Conservation (phyloP, 2,113 vertebrate species). For the Sardina pilchardus region DNA sequence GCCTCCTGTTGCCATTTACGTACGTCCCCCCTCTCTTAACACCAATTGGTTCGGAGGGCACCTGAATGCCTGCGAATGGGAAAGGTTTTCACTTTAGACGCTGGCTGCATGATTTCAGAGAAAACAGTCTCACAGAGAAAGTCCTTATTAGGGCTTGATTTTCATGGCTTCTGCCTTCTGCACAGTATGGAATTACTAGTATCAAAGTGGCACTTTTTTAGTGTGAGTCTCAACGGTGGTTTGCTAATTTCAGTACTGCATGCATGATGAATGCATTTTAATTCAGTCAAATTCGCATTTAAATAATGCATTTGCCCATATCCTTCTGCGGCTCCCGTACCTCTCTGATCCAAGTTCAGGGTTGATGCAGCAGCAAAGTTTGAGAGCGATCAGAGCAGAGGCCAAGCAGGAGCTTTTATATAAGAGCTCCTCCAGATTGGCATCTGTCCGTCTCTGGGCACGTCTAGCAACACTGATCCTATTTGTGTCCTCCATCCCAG, state of each 20-base stretch:
- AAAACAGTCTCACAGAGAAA: not conserved
- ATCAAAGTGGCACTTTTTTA: not conserved
- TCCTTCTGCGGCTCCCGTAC: not conserved
- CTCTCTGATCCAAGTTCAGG: not conserved
- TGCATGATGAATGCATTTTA: not conserved
- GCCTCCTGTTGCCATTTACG: conserved; percentile 28
- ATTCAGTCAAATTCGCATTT: not conserved
- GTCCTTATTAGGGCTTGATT: not conserved
- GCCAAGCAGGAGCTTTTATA: not conserved
- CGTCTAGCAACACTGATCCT: not conserved
- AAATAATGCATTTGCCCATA: not conserved
- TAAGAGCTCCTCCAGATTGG: not conserved
- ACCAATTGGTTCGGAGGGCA: not conserved
- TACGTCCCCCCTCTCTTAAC: not conserved
- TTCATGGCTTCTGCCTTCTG: not conserved
- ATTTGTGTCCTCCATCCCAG: not conserved
- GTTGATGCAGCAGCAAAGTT: conserved; percentile 15
- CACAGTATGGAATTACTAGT: not conserved
- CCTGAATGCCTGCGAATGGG: not conserved
- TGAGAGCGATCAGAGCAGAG: not conserved
- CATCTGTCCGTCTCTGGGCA: not conserved
- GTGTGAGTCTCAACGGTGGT: not conserved
- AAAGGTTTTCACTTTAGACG: not conserved
- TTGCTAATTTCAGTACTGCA: not conserved
- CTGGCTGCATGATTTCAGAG: not conserved